Conservation (phyloP, 2,797 vertebrate species). For the Calcarius lapponicus region DNA sequence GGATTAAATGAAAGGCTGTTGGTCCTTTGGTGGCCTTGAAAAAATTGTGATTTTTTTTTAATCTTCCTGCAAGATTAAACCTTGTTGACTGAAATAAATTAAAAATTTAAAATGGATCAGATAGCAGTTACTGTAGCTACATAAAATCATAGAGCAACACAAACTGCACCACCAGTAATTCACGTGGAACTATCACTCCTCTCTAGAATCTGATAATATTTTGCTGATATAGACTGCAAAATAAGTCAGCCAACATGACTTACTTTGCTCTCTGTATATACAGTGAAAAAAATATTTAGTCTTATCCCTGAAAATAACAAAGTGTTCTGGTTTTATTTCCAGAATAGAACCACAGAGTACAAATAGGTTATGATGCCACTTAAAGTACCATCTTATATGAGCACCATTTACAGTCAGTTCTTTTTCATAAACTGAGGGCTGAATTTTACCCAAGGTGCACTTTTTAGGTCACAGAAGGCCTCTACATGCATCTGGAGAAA, state of each 20-base stretch:
- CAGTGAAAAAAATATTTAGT: neutral
- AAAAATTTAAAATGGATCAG: constrained; percentile 42
- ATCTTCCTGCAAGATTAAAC: constrained; percentile 49
- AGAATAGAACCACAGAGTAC: neutral
- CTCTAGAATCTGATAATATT: neutral
- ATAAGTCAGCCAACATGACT: neutral
- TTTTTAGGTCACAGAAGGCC: neutral
- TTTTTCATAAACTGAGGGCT: constrained; percentile 1
- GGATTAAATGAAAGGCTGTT: constrained; percentile 64
- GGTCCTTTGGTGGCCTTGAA: constrained; percentile 50
- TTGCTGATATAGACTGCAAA: neutral
- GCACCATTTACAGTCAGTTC: neutral
- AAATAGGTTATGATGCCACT: neutral
- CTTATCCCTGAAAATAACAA: neutral
- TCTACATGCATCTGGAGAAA: neutral
- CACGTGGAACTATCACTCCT: neutral
- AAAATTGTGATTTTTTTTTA: constrained; percentile 37
- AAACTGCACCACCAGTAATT: neutral
- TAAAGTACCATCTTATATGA: neutral
- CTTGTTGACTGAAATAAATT: constrained; percentile 57
- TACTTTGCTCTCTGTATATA: neutral
- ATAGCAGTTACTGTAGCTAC: constrained; percentile 31
- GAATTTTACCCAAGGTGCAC: neutral
- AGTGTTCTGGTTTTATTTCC: neutral
- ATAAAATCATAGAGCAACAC: neutral